A percentile compares a stretch with the other conserved stretches of the same genome.
These are phyloP conservation scores for Lampris megalopsis DNA, from an alignment of 2,113 vertebrate species.

Conservation along the genomic window DNA sequence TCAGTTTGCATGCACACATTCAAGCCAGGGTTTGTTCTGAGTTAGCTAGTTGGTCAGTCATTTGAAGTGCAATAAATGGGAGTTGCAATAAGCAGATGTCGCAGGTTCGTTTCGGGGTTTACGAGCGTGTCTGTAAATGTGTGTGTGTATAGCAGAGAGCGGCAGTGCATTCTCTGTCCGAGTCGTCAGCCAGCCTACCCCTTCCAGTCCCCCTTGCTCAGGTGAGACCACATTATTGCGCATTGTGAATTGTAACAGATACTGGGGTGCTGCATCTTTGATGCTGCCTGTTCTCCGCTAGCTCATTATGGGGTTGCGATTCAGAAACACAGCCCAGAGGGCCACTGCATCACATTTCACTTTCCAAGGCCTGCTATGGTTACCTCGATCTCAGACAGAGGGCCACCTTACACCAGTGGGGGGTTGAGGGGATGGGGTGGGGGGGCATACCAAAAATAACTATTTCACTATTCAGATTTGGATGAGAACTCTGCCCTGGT, in stretches of 20 bases:
- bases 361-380: conserved; percentile 85
- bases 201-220: conserved; percentile 30
- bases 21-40: no score
- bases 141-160: conserved; percentile 18
- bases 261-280: conserved; percentile 80
- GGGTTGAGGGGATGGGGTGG: not conserved
- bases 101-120: not conserved
- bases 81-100: not conserved
- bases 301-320: conserved; percentile 83
- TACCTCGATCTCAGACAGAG: conserved; percentile 81
- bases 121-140: not conserved
- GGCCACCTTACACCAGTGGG: conserved; percentile 61
- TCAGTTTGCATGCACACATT: no score
- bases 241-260: conserved; percentile 72
- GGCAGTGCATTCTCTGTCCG: conserved; percentile 26
- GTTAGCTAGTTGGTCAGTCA: not conserved
- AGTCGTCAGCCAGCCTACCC: not conserved
- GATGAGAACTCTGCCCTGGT: conserved; percentile 18
- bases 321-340: conserved; percentile 75
- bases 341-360: conserved; percentile 81
- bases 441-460: conserved; percentile 61
- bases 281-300: conserved; percentile 69
- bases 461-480: conserved; percentile 26
- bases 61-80: not conserved
- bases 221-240: conserved; percentile 59